Percentiles rank a stretch among this genome's conserved stretches.
Evolutionary conservation across 2,113 vertebrate genomes (phyloP).

Genomic region (Aythya baeri): DNA sequence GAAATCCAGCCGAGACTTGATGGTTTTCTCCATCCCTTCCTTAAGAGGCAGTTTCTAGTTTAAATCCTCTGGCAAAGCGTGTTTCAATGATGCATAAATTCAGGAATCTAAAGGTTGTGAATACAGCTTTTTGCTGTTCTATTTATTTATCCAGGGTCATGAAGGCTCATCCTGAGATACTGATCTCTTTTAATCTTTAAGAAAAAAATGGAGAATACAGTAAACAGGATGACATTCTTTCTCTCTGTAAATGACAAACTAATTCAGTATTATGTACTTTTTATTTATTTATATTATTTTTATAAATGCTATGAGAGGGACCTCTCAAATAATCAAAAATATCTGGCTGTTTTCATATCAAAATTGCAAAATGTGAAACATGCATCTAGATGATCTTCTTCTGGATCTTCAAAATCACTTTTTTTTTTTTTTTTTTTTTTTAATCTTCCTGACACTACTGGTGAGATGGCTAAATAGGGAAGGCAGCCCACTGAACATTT

Average conservation of each 20-base stretch:
- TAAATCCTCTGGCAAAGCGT: slow-evolving; percentile 26
- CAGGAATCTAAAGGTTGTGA: slow-evolving; percentile 38
- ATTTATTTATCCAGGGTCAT: slow-evolving; percentile 23
- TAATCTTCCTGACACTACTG: too few relatives aligned
- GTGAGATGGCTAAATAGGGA: too few relatives aligned
- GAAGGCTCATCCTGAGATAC: neutral
- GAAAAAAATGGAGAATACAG: neutral
- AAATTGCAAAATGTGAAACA: neutral
- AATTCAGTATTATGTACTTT: neutral
- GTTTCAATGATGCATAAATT: slow-evolving; percentile 6
- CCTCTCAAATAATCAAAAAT: slow-evolving; percentile 9
- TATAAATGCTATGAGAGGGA: neutral
- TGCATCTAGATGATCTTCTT: neutral
- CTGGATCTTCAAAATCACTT: neutral
- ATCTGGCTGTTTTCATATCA: neutral
- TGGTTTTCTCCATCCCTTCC: slow-evolving; percentile 26
- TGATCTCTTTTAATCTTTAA: neutral
- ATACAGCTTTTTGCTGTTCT: neutral
- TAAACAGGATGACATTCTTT: neutral
- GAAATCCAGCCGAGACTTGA: slow-evolving; percentile 8
- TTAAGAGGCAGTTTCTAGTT: slow-evolving; percentile 41
- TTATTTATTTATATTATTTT: neutral
- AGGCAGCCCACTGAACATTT: too few relatives aligned
- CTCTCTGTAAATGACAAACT: neutral
- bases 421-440: neutral